These are phyloP conservation scores for Papilio gigon DNA, from an alignment of 2,888 invertebrate genomes.

Conservation along the genomic window DNA sequence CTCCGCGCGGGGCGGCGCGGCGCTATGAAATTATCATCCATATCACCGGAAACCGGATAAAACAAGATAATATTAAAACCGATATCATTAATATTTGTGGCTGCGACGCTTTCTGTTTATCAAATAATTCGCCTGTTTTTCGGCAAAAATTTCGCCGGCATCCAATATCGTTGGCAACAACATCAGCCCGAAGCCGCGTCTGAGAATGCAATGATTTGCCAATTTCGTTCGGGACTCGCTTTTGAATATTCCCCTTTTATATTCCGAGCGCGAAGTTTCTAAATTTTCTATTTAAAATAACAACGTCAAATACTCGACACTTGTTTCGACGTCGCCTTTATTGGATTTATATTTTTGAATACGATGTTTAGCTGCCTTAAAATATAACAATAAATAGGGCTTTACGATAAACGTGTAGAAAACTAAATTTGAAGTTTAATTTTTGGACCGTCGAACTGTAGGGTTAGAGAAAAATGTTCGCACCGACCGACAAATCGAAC, in stretches of 20 bases:
- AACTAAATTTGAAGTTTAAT: background rate
- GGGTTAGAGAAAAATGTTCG: background rate
- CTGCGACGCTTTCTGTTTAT: conserved; percentile 1
- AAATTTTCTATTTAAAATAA: conserved; percentile 50
- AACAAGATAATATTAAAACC: background rate
- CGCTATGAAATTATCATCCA: background rate
- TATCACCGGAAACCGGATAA: background rate
- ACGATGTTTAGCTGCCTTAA: background rate
- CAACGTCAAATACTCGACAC: conserved; percentile 39
- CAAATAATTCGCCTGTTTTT: conserved; percentile 38
- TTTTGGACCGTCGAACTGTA: background rate
- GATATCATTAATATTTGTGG: background rate
- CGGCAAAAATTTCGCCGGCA: conserved; percentile 43
- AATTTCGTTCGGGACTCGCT: conserved; percentile 59
- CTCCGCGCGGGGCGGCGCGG: too few relatives aligned
- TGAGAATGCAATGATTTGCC: conserved; percentile 63
- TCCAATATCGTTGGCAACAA: conserved; percentile 51
- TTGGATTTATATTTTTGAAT: conserved; percentile 14
- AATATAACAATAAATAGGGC: background rate
- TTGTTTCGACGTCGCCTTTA: conserved; percentile 2
- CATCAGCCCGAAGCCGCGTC: conserved; percentile 46
- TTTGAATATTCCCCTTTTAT: conserved; percentile 59
- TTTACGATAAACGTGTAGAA: background rate
- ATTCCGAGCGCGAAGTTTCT: conserved; percentile 51
- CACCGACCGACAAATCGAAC: too few relatives aligned